Percentiles rank a stretch among this genome's conserved stretches.
phyloP scores from a whole-genome alignment of 2,888 invertebrate species.

The Pharmacophagus antenor region DNA sequence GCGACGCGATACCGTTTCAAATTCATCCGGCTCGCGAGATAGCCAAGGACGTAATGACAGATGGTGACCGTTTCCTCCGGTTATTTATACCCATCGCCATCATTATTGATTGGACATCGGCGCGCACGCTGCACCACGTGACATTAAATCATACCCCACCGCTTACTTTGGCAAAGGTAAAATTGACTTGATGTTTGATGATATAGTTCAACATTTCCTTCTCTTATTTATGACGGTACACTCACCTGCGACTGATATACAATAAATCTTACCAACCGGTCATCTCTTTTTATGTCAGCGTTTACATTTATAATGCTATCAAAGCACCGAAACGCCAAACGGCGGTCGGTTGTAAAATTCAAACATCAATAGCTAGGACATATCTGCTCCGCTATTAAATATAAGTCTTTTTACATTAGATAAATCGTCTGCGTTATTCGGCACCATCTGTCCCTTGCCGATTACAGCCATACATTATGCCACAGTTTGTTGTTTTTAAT shows the following conservation, averaged over 20 bases:
- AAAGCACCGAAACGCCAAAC: constrained; percentile 67
- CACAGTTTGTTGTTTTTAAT: constrained; percentile 81
- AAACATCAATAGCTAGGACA: constrained; percentile 72
- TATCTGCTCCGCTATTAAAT: constrained; percentile 76
- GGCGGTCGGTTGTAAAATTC: constrained; percentile 70
- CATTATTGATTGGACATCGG: constrained; percentile 63
- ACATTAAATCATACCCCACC: constrained; percentile 61
- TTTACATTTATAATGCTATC: constrained; percentile 71
- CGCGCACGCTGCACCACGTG: constrained; percentile 42
- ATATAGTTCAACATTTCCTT: constrained; percentile 49
- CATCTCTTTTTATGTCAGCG: constrained; percentile 66
- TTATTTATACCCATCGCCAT: constrained; percentile 54
- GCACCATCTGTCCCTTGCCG: constrained; percentile 79
- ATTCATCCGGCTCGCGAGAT: constrained; percentile 31
- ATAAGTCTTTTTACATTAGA: constrained; percentile 80
- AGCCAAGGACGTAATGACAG: constrained; percentile 53
- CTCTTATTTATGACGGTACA: constrained; percentile 41
- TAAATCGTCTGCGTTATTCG: constrained; percentile 77
- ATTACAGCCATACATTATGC: constrained; percentile 79
- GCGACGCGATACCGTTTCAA: constrained; percentile 35
- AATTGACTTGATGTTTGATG: constrained; percentile 55
- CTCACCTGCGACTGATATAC: constrained; percentile 57
- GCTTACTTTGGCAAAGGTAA: constrained; percentile 62
- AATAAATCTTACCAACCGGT: constrained; percentile 68
- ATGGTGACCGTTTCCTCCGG: constrained; percentile 44